Evolutionary conservation across 92 coral and sea anemone genomes (phyloP), one percentile per base, ranked within the genome.

Genomic region (Parazoanthus darwini): DNA sequence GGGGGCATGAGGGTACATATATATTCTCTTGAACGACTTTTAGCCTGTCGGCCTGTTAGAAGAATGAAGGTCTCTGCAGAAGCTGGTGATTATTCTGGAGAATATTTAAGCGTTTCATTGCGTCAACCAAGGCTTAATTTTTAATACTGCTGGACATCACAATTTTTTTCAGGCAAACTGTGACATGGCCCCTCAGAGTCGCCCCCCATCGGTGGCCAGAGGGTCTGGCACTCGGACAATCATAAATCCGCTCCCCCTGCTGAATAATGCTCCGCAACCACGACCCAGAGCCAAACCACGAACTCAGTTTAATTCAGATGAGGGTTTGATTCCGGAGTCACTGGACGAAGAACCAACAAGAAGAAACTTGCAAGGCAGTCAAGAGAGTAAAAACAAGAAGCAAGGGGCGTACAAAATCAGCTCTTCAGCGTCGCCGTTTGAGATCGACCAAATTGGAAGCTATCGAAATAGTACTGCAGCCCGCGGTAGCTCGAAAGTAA

Each of bases 181-280:
- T 82, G 86, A 82, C 33, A 67, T 67, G 86, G 86, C 35, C 22
- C 77, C 43, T 20, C 86, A 68, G 50, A 82, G 86, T 82, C 86
- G 86, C 2, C 86, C 86, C 39, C 15, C 86, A 42, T 82, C 86
- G 42, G 86, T 37, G 29, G 86, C 86, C 22, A 82, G 86, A 43
- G 59, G 77, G 6, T 66, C 65, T 43, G 86, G 6, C 25, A 22
- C 86, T 36, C 46, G 65, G 77, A 38, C 86, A 68, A 82, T 82
- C 33, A 68, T 65, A 67, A 44, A 82, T 26, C 51, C 85, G 37
- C 50, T 81, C 6, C 86, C 86, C 26, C 43, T 82, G 37, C 77
- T 82, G 35, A 82, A 82, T 82, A 67, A 26, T 68, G 13, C 59
- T 39, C 76, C 56, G 14, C 76, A 43, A n/a, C 67, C 50, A 6